Conservation (phyloP, 2,113 vertebrate genomes). For the Crotalus tigris region DNA sequence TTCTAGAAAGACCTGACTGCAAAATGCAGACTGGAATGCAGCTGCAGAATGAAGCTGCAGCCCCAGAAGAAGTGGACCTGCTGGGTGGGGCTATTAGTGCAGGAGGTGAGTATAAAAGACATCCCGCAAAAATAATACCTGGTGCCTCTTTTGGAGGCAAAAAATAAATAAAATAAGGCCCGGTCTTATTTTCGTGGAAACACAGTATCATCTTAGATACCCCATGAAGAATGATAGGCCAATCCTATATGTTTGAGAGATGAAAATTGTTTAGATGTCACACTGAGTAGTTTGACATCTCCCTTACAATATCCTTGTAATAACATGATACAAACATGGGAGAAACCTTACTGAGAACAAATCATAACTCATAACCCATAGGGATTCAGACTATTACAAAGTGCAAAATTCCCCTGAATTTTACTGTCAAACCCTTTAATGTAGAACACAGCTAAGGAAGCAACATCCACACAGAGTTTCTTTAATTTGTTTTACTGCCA, state of each 20-base stretch:
- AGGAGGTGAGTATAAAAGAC: too few relatives aligned
- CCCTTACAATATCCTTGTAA: not conserved
- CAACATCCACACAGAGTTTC: not conserved
- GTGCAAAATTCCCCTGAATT: not conserved
- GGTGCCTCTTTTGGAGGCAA: too few relatives aligned
- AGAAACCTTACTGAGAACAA: not conserved
- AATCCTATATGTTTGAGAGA: constrained; percentile 1
- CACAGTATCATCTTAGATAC: too few relatives aligned
- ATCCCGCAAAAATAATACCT: too few relatives aligned
- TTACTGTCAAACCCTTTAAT: not conserved
- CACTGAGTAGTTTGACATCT: not conserved
- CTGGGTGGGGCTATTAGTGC: too few relatives aligned
- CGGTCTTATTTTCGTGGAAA: too few relatives aligned
- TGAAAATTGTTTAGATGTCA: not conserved
- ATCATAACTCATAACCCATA: constrained; percentile 11
- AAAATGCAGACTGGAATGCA: too few relatives aligned
- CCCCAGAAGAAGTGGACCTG: too few relatives aligned
- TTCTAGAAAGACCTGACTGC: too few relatives aligned
- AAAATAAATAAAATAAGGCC: too few relatives aligned
- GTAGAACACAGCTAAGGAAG: not conserved
- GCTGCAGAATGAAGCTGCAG: too few relatives aligned
- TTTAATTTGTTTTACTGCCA: not conserved
- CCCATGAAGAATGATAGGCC: too few relatives aligned
- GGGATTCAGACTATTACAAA: constrained; percentile 20
- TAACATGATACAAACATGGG: not conserved